Evolutionary conservation across 1,140 invertebrate genomes (phyloP).

Genomic region (Drosophila repletoides): DNA sequence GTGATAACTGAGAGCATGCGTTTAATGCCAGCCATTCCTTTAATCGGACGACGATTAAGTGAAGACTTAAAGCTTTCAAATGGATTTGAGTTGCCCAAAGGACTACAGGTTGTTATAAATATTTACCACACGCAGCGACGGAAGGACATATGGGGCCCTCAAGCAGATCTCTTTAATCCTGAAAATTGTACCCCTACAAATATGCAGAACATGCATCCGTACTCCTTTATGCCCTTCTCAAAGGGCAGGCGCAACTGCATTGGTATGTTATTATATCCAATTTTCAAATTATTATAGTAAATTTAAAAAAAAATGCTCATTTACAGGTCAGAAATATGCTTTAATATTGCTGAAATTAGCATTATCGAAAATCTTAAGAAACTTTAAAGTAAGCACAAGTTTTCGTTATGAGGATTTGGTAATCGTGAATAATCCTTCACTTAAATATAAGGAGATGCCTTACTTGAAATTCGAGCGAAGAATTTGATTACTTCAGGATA

Average conservation of each 20-base stretch:
- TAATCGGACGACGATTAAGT: conserved; percentile 25
- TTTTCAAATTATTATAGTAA: too few species aligned
- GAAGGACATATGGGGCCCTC: conserved; percentile 63
- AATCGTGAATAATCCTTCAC: conserved; percentile 36
- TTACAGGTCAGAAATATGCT: conserved; percentile 62
- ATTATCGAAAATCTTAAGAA: conserved; percentile 58
- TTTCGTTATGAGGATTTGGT: conserved; percentile 53
- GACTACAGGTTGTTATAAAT: conserved; percentile 50
- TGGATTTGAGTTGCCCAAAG: conserved; percentile 53
- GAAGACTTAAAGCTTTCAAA: conserved; percentile 48
- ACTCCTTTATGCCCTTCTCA: conserved; percentile 72
- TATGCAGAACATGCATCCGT: conserved; percentile 58
- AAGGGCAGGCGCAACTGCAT: conserved; percentile 75
- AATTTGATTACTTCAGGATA: too few species aligned
- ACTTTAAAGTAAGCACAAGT: conserved; percentile 51
- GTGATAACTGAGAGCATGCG: conserved; percentile 86
- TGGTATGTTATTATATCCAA: conserved; percentile 25
- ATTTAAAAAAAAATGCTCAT: not conserved
- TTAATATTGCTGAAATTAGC: conserved; percentile 41
- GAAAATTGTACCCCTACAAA: conserved; percentile 69
- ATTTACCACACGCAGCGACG: conserved; percentile 67
- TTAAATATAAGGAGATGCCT: conserved; percentile 41
- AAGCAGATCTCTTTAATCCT: conserved; percentile 71
- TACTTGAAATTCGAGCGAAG: conserved; percentile 31
- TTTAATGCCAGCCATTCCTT: conserved; percentile 59